These are phyloP conservation scores for Sphaerodactylus townsendi DNA, from an alignment of 2,113 vertebrate genomes.

Conservation along the genomic window DNA sequence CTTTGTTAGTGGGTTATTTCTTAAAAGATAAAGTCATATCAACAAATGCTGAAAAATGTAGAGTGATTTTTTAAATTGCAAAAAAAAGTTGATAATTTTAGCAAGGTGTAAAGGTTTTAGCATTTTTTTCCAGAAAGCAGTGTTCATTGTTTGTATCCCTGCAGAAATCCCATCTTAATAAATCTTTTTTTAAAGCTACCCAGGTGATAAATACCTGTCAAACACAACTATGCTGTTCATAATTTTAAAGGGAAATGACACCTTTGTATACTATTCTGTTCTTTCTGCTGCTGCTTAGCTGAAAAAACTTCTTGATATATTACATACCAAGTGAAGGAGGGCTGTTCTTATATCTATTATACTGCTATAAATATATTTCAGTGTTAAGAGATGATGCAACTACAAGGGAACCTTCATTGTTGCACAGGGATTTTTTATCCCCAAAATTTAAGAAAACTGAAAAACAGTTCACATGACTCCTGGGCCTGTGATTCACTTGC, in stretches of 20 bases:
- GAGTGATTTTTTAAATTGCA: background rate
- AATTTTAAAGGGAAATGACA: slow-evolving; percentile 26
- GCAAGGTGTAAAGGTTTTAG: slow-evolving; percentile 17
- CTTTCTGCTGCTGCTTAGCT: slow-evolving; percentile 18
- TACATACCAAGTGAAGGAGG: slow-evolving; percentile 14
- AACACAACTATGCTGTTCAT: slow-evolving; percentile 36
- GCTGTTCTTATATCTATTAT: slow-evolving; percentile 32
- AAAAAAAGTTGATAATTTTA: slow-evolving; percentile 32
- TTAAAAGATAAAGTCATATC: no score
- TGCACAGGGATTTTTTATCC: slow-evolving; percentile 1
- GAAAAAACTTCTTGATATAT: slow-evolving; percentile 26
- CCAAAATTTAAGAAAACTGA: background rate
- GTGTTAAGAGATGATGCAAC: slow-evolving; percentile 35
- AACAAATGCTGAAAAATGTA: no score
- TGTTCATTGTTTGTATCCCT: slow-evolving; percentile 33
- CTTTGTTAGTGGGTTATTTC: no score
- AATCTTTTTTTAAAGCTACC: slow-evolving; percentile 41
- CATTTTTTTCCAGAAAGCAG: slow-evolving; percentile 29
- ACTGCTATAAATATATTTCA: slow-evolving; percentile 41
- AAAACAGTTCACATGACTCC: background rate
- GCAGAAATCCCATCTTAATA: slow-evolving; percentile 46
- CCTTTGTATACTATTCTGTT: slow-evolving; percentile 36
- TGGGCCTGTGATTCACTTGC: background rate
- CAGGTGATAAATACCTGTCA: slow-evolving; percentile 53
- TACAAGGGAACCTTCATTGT: background rate